Conservation (phyloP, 1,140 invertebrate species). For the Musca vetustissima region DNA sequence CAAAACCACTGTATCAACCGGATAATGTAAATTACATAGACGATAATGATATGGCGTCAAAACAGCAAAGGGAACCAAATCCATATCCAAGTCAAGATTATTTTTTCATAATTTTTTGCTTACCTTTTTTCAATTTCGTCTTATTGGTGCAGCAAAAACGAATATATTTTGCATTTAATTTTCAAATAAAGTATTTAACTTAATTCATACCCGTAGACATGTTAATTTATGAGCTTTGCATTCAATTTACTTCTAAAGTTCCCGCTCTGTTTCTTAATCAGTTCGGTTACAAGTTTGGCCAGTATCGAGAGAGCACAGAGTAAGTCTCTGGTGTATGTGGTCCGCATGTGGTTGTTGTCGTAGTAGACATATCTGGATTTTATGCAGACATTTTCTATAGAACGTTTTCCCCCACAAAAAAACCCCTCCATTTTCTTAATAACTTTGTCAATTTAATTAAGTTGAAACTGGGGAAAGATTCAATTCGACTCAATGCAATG, state of each 20-base stretch:
- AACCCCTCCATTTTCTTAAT: too few species aligned
- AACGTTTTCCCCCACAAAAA: too few species aligned
- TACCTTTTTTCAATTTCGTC: conserved; percentile 3
- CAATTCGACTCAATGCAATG: too few species aligned
- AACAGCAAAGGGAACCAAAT: background rate
- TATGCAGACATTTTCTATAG: too few species aligned
- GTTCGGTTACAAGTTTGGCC: background rate
- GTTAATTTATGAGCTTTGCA: conserved; percentile 15
- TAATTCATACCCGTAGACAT: conserved; percentile 24
- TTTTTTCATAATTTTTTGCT: background rate
- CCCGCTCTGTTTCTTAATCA: conserved; percentile 12
- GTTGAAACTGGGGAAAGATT: too few species aligned
- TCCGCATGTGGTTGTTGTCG: background rate
- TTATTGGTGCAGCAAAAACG: background rate
- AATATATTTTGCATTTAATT: conserved; percentile 27
- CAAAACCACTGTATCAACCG: too few species aligned
- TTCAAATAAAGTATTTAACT: conserved; percentile 25
- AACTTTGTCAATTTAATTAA: too few species aligned
- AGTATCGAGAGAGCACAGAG: too few species aligned
- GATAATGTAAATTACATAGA: too few species aligned
- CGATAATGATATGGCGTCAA: too few species aligned
- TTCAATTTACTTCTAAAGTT: conserved; percentile 13
- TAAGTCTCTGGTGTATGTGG: background rate
- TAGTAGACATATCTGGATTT: too few species aligned
- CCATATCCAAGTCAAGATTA: background rate